phyloP scores from a whole-genome alignment of 2,888 invertebrate genomes.

The Pelosia muscerda region DNA sequence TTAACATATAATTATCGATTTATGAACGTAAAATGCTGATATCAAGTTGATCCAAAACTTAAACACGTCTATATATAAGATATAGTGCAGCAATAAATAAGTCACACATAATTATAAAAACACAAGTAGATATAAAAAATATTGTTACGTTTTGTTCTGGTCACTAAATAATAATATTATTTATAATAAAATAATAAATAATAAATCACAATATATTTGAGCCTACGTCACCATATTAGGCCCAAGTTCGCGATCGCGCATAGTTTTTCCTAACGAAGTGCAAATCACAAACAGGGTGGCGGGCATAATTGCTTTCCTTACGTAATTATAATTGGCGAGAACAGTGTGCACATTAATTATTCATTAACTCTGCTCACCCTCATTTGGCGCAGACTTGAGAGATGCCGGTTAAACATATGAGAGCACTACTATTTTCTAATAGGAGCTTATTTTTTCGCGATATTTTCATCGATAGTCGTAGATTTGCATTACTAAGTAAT shows the following conservation, averaged over 20 bases:
- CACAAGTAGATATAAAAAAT: not conserved
- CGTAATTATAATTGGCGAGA: slow-evolving; percentile 83
- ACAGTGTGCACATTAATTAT: slow-evolving; percentile 83
- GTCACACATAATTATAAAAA: no score
- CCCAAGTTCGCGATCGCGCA: slow-evolving; percentile 40
- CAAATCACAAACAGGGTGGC: slow-evolving; percentile 51
- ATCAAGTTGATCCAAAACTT: no score
- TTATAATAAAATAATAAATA: no score
- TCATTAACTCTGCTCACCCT: slow-evolving; percentile 78
- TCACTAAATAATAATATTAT: no score
- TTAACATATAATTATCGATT: no score
- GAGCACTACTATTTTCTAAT: slow-evolving; percentile 71
- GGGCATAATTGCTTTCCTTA: slow-evolving; percentile 79
- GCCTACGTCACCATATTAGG: slow-evolving; percentile 10
- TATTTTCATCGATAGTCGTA: slow-evolving; percentile 31
- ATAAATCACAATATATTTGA: not conserved
- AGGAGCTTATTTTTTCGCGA: slow-evolving; percentile 68
- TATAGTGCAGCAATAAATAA: no score
- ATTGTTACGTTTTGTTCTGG: not conserved
- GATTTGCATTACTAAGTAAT: slow-evolving; percentile 1
- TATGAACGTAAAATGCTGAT: no score
- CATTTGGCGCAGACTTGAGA: slow-evolving; percentile 79
- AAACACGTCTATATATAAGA: no score
- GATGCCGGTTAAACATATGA: slow-evolving; percentile 75
- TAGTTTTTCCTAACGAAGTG: slow-evolving; percentile 54